A percentile compares a stretch with the other conserved stretches of the same genome.
phyloP scores from a whole-genome alignment of 2,113 vertebrate genomes.

The Marcusenius ussheri region DNA sequence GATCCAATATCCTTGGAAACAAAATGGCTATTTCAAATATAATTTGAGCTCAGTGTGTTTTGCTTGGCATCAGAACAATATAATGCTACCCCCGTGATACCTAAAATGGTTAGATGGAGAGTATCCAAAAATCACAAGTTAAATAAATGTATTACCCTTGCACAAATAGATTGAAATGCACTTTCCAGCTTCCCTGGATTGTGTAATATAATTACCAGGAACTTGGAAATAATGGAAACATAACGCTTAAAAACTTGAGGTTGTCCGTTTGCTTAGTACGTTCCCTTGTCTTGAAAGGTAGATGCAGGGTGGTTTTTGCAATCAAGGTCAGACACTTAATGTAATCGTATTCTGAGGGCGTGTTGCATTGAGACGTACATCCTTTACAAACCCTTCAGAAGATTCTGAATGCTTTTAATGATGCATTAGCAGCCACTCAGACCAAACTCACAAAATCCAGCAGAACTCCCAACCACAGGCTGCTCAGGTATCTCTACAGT shows the following conservation, averaged over 20 bases:
- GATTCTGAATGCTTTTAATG: background rate
- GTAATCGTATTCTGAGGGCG: background rate
- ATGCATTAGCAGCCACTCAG: background rate
- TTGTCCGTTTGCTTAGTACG: background rate
- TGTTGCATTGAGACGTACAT: background rate
- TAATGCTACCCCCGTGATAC: background rate
- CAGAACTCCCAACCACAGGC: background rate
- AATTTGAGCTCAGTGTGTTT: background rate
- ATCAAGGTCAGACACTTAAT: background rate
- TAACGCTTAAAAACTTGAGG: background rate
- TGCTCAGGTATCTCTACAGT: background rate
- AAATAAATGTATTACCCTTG: conserved; percentile 1
- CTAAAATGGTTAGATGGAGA: background rate
- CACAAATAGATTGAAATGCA: background rate
- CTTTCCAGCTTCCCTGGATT: background rate
- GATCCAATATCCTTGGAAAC: conserved; percentile 10
- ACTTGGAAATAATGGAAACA: background rate
- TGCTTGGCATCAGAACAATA: background rate
- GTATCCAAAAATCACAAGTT: background rate
- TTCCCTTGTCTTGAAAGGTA: background rate
- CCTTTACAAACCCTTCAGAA: background rate
- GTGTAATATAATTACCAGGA: background rate
- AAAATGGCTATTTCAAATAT: conserved; percentile 1
- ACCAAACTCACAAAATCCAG: background rate
- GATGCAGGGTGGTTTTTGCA: background rate